Conservation (phyloP, 2,113 vertebrate species). For the Lasiurus borealis region DNA sequence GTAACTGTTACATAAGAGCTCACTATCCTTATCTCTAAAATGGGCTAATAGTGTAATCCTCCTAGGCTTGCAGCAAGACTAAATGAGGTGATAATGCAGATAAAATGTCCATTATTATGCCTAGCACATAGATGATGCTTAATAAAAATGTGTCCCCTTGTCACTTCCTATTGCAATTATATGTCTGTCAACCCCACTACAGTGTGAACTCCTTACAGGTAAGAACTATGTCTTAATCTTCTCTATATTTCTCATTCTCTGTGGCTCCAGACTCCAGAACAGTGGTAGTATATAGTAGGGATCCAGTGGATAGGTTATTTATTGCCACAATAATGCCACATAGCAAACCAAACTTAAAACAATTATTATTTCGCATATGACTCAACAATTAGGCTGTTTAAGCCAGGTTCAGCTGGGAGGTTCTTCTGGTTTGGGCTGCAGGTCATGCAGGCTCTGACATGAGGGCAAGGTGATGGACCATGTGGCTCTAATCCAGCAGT, state of each 20-base stretch:
- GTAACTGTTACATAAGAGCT: background rate
- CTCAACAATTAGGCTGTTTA: background rate
- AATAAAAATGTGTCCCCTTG: background rate
- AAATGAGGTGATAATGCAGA: background rate
- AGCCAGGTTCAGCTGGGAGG: constrained; percentile 18
- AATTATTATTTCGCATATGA: background rate
- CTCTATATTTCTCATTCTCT: background rate
- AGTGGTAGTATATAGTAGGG: background rate
- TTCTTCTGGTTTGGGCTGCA: constrained; percentile 2
- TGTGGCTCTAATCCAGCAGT: background rate
- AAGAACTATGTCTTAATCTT: background rate
- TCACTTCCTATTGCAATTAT: background rate
- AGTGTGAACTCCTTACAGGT: background rate
- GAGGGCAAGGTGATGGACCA: background rate
- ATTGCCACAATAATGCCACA: background rate
- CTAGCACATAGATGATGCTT: background rate
- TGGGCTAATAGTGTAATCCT: background rate
- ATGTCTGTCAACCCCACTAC: background rate
- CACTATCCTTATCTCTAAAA: background rate
- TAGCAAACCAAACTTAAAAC: background rate
- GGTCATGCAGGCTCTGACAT: background rate
- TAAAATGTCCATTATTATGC: background rate
- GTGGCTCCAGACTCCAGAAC: background rate
- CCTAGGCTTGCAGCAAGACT: background rate
- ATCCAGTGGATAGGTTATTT: background rate